Evolutionary conservation across 37 sponge, comb jelly and placozoan species (phyloP), one percentile per base, ranked within the genome.

Genomic region (Axinella damicornis): DNA sequence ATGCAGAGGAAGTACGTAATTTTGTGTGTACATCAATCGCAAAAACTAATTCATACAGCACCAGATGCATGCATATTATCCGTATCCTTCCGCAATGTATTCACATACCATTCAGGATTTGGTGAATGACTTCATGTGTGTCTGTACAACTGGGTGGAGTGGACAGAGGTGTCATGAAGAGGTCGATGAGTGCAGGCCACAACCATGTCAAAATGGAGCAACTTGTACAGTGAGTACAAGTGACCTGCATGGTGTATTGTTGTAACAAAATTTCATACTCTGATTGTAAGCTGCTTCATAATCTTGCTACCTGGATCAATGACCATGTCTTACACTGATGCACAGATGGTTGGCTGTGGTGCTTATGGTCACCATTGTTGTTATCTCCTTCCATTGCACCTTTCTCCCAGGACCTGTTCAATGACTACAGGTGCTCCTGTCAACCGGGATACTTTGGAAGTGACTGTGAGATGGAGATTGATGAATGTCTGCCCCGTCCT

Each of bases 401-500:
- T 46, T 46, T 46, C 46, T 46, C 46, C 9, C 46, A 83, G 84
- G 76, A 87, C 57, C 28, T 76, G 32, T 54, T 73, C 5, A 68
- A 70, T 40, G 65, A 22, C 63, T 91, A 82, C 66, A 30, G 11
- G 0, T 96, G 96, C 62, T 57, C 32, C 18, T 96, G 96, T 80
- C 15, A 17, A 4, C 33, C 60, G 41, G 96, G 93, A 0, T 92
- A 62, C 73, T 71, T 70, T 53, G 96, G 96, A 19, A 2, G 71
- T 19, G 55, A 78, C 63, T 96, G 96, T 75, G 81, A 92, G 32
- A 77, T 62, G 1, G 65, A 96, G n/a, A 65, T 80, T 11, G 74
- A 92, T 35, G 86, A 92, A 4, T 90, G 93, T 32, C 24, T 66
- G 19, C 57, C 84, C 52, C 65, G 66, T 21, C 81, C 88, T 22